phyloP scores from a whole-genome alignment of 2,888 invertebrate genomes.

The Steinernema hermaphroditum region DNA sequence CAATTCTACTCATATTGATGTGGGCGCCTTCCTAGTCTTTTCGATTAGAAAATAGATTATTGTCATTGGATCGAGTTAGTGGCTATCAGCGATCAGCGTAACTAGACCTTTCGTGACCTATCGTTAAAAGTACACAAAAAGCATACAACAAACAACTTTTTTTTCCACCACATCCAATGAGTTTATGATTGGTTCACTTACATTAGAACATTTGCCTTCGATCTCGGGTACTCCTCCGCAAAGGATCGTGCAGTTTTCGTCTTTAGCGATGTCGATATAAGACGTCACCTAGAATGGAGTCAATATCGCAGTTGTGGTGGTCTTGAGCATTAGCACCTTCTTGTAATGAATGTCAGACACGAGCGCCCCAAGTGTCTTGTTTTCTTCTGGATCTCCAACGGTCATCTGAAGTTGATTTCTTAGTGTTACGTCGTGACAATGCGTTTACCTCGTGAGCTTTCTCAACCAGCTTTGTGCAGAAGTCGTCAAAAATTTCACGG shows the following conservation, averaged over 20 bases:
- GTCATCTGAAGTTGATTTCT: slow-evolving; percentile 41
- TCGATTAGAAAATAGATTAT: no score
- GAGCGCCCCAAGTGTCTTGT: slow-evolving; percentile 68
- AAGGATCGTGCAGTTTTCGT: slow-evolving; percentile 68
- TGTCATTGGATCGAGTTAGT: no score
- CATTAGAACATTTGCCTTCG: slow-evolving; percentile 65
- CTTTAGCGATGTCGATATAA: slow-evolving; percentile 66
- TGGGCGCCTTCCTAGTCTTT: no score
- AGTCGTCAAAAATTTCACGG: slow-evolving; percentile 68
- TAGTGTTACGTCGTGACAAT: neutral
- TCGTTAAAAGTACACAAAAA: no score
- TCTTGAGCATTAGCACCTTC: slow-evolving; percentile 66
- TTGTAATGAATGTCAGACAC: slow-evolving; percentile 69
- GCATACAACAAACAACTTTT: no score
- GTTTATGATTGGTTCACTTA: no score
- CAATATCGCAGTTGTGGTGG: neutral
- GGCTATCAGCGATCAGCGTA: no score
- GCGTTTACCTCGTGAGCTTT: slow-evolving; percentile 48
- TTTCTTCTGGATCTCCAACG: slow-evolving; percentile 52
- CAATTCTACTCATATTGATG: no score
- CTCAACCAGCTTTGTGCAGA: slow-evolving; percentile 67
- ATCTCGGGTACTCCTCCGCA: slow-evolving; percentile 68
- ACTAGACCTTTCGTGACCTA: no score
- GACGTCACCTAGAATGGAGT: slow-evolving; percentile 47
- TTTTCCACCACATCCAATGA: no score